Evolutionary conservation across 1,140 invertebrate genomes (phyloP), one percentile per base, ranked within the genome.

Genomic region (Battus philenor): DNA sequence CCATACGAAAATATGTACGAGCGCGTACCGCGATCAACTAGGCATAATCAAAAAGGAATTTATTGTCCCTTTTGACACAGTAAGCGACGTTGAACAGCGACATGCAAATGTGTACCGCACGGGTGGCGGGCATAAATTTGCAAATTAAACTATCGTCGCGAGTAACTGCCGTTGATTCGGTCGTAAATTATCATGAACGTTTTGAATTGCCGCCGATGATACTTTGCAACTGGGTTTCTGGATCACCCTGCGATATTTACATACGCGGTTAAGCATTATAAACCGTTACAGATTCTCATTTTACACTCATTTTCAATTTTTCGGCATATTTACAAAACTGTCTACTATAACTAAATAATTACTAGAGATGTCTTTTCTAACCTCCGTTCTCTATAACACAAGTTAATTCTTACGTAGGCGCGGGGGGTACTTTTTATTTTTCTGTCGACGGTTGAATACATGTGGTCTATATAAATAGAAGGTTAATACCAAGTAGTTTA

Each of bases 111-210:
- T 20, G 18, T 20, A 3, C 18, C 18, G 18, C 15, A 9, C 15
- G 16, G 15, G 13, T 16, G 15, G 33, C 16, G 33, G 20, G 33
- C 33, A 36, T 36, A 36, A 36, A 36, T 36, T 36, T 36, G 33
- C 33, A 36, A 36, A 36, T 36, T 36, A 36, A 36, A 36, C 33
- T 36, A 36, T 36, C 33, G 33, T 36, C 7, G 33, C 33, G 9
- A 36, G 17, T 36, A 36, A 36, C 33, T 36, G 33, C 33, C 17
- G 33, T 22, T 36, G 33, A 36, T 36, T 12, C 33, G 16, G 17
- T 11, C 33, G 33, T 36, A 36, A 36, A 36, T 36, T 36, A 36
- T 20, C 33, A 36, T 36, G 33, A 36, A 36, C 33, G 15, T 36
- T 34, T 36, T 36, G 33, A 18, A 36, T 29, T 10, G 26, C 10